These are phyloP conservation scores for Toxonevra muliebris DNA, from an alignment of 2,888 invertebrate genomes.

Conservation along the genomic window DNA sequence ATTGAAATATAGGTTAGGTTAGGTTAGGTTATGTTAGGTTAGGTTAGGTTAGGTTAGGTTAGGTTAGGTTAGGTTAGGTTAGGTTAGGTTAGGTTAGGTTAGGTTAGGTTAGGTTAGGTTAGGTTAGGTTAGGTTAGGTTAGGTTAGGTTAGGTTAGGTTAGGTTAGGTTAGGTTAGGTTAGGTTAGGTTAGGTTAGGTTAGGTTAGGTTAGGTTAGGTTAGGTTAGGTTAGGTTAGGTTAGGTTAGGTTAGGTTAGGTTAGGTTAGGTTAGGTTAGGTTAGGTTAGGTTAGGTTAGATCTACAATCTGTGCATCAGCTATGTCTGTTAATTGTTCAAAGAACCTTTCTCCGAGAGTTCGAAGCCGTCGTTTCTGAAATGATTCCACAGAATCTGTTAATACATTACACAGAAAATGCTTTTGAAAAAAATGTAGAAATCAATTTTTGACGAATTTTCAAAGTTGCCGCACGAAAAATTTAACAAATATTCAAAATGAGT, in stretches of 20 bases:
- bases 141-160: not conserved
- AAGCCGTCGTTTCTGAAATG: no score
- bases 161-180: no score
- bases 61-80: not conserved
- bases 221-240: not conserved
- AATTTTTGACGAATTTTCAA: no score
- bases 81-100: not conserved
- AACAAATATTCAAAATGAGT: no score
- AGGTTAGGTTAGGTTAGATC: not conserved
- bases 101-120: not conserved
- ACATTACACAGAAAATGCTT: no score
- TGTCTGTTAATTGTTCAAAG: not conserved
- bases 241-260: not conserved
- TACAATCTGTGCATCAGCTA: no score
- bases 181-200: not conserved
- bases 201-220: not conserved
- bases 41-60: not conserved
- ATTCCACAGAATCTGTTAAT: no score
- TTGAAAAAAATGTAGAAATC: no score
- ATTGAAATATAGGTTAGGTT: not conserved
- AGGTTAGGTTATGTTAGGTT: no score
- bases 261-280: not conserved
- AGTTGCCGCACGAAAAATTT: no score
- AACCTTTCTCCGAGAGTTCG: no score
- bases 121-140: not conserved